Conservation (phyloP, 2,113 vertebrate genomes). For the Python bivittatus region DNA sequence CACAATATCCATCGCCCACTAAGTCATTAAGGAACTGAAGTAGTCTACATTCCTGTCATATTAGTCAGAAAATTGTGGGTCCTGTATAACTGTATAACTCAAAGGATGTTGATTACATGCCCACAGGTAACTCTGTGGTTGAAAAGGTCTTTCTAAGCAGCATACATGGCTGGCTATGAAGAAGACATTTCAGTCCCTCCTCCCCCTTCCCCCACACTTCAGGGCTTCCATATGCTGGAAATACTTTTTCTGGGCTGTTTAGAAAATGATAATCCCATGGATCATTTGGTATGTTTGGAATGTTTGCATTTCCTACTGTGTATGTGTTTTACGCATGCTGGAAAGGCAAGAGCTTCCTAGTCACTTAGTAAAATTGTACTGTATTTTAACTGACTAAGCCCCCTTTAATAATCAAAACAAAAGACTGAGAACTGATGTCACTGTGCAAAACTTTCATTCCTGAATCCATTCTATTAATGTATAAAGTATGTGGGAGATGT, state of each 20-base stretch:
- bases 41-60: constrained; percentile 12
- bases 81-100: background rate
- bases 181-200: constrained; percentile 48
- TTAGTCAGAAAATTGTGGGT: constrained; percentile 8
- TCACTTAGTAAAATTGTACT: constrained; percentile 53
- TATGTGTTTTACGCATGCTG: constrained; percentile 58
- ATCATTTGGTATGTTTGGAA: constrained; percentile 68
- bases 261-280: constrained; percentile 59
- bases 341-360: constrained; percentile 67
- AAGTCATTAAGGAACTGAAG: constrained; percentile 19
- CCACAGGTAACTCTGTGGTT: background rate
- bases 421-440: background rate
- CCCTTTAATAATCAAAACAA: constrained; percentile 50
- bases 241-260: constrained; percentile 61
- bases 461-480: background rate
- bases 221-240: constrained; percentile 59
- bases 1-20: background rate
- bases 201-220: constrained; percentile 22
- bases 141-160: constrained; percentile 24
- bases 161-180: background rate
- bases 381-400: constrained; percentile 52
- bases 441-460: background rate
- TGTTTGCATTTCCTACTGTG: constrained; percentile 68
- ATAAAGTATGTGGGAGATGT: background rate
- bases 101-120: background rate